Evolutionary conservation across 2,888 invertebrate species (phyloP).

Genomic region (Eupithecia centaureata): DNA sequence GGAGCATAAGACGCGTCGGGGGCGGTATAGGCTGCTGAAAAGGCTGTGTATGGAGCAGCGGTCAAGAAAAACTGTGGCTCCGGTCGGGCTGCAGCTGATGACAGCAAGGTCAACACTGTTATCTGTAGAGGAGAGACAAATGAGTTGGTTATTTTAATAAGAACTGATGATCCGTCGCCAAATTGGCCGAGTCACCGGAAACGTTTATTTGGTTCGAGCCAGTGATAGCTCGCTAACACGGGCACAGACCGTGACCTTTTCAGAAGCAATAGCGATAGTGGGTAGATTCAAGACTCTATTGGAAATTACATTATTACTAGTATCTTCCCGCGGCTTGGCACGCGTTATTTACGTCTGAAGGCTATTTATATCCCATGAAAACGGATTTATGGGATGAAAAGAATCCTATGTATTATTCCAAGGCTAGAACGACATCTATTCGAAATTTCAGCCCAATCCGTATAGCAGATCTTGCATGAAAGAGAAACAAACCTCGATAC

Average conservation of each 20-base stretch:
- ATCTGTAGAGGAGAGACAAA: constrained; percentile 48
- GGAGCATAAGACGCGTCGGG: constrained; percentile 1
- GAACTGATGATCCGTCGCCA: neutral
- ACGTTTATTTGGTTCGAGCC: neutral
- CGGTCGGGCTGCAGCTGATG: constrained; percentile 56
- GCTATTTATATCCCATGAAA: no score
- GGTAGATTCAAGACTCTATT: no score
- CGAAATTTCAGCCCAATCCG: no score
- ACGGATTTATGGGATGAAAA: no score
- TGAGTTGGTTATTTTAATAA: neutral
- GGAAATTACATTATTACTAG: no score
- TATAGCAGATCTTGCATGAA: no score
- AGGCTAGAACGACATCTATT: no score
- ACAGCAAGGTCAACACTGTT: constrained; percentile 52
- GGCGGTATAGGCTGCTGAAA: constrained; percentile 38
- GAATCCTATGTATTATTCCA: no score
- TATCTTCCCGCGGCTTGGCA: no score
- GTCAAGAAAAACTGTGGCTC: constrained; percentile 45
- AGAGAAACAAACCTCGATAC: no score
- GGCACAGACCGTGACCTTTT: neutral
- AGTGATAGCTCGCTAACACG: neutral
- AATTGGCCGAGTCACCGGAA: neutral
- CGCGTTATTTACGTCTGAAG: no score
- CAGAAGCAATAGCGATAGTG: neutral
- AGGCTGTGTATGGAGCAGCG: constrained; percentile 43